Base-by-base conservation (phyloP, 92 coral and sea anemone species). In the Actinernus sp. region DNA sequence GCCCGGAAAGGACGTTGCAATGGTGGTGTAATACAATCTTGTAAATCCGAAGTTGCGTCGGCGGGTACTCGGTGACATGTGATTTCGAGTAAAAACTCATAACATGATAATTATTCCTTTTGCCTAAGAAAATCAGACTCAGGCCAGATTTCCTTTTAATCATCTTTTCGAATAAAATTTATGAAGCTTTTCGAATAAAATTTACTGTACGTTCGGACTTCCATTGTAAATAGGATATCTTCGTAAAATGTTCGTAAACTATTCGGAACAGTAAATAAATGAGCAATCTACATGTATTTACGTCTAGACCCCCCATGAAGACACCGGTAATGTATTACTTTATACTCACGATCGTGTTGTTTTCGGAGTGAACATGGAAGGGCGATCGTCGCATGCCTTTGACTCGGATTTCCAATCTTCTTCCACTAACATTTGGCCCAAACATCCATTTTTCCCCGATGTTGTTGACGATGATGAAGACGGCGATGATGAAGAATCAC, bases 401-500 rank as follows among this genome's bases (percentile, higher is more conserved):
- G 97, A 90, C 56, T 81, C 88, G 6, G 97, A 90, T 58, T 82
- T 69, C 5, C 93, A 80, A 50, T 86, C 97, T 36, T 75, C 97
- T 2, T 90, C 97, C 12, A 82, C 92, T 55, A 83, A 93, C 25
- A 61, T 90, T 62, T 90, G 93, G 93, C 93, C 93, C 38, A 83
- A 92, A 2, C 85, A 76, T 28, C 60, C 82, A 9, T 57, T 58
- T 26, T 65, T 79, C 25, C 88, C 91, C 21, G 99, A 95, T 49
- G 72, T 96, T 9, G 81, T 81, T 22, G 90, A 71, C n/a, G 98
- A 93, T 49, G 99, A 95, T 10, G 97, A 92, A 52, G 99, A 91
- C 44, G 52, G 52, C 6, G 99, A 91, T 40, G 96, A 79, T 34
- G 92, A 91, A 21, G 87, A 79, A 49, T 58, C 82, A 46, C 79